These are phyloP conservation scores for Nannobrachium achirus DNA, from an alignment of 2,113 vertebrate genomes.

Conservation along the genomic window DNA sequence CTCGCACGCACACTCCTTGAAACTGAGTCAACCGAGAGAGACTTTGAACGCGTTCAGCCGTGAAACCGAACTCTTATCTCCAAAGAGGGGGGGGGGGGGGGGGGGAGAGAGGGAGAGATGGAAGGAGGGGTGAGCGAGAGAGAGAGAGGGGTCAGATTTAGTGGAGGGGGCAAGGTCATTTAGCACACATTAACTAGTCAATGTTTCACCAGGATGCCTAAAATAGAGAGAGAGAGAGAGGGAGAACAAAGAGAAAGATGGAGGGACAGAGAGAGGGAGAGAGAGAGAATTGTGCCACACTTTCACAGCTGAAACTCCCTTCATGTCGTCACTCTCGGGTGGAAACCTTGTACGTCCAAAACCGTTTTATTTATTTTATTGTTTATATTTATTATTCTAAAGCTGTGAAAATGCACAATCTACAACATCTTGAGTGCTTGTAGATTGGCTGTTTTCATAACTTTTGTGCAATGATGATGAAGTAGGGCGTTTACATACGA, in stretches of 20 bases:
- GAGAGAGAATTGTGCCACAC: neutral
- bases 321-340: no score
- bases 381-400: no score
- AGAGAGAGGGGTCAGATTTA: slow-evolving; percentile 16
- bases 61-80: slow-evolving; percentile 40
- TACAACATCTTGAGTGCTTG: no score
- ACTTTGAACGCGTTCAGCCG: neutral
- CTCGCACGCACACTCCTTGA: no score
- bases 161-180: slow-evolving; percentile 45
- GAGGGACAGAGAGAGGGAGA: neutral
- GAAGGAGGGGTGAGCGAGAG: slow-evolving; percentile 15
- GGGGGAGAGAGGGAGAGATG: slow-evolving; percentile 17
- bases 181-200: slow-evolving; percentile 62
- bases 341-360: no score
- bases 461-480: no score
- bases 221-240: neutral
- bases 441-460: no score
- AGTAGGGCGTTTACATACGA: no score
- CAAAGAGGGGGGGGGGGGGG: slow-evolving; percentile 13
- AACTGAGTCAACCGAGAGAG: neutral
- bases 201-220: slow-evolving; percentile 62
- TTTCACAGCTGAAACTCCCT: no score
- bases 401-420: no score
- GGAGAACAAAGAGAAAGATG: no score
- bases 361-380: no score